phyloP scores from a whole-genome alignment of 2,888 invertebrate species.

The Metacarcinus magister region DNA sequence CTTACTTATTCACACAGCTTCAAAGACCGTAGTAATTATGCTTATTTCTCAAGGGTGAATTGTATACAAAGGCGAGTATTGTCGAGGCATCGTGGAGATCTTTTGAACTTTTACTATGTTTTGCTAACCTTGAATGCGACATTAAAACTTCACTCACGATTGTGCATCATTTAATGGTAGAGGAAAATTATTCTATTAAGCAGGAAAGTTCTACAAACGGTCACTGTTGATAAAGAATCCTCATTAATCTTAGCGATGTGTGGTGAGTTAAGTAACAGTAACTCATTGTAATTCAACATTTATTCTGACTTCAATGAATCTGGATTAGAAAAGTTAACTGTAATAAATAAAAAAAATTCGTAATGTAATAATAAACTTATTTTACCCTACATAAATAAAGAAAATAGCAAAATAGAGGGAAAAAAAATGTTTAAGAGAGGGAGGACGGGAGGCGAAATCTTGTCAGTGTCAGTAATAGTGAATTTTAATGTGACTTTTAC shows the following conservation, averaged over 20 bases:
- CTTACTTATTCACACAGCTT: neutral
- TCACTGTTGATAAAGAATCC: neutral
- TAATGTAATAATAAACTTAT: neutral
- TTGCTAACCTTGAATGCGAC: neutral
- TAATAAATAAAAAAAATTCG: neutral
- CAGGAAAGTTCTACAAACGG: neutral
- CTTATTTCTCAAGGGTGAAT: neutral
- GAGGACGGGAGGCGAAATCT: neutral
- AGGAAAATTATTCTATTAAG: neutral
- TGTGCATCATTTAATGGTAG: neutral
- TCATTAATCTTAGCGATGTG: neutral
- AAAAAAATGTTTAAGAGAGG: neutral
- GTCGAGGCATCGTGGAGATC: neutral
- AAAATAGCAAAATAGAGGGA: neutral
- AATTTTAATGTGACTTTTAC: slow-evolving; percentile 66
- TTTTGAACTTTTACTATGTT: neutral
- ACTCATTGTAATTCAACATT: neutral
- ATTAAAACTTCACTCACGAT: neutral
- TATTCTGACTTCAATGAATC: neutral
- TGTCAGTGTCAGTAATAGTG: neutral
- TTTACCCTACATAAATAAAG: neutral
- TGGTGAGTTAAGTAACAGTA: neutral
- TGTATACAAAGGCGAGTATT: neutral
- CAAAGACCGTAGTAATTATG: neutral
- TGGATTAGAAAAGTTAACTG: neutral